phyloP scores from a whole-genome alignment of 30 jellyfish, hydroid and myxozoan genomes.

The Hydractinia echinata region DNA sequence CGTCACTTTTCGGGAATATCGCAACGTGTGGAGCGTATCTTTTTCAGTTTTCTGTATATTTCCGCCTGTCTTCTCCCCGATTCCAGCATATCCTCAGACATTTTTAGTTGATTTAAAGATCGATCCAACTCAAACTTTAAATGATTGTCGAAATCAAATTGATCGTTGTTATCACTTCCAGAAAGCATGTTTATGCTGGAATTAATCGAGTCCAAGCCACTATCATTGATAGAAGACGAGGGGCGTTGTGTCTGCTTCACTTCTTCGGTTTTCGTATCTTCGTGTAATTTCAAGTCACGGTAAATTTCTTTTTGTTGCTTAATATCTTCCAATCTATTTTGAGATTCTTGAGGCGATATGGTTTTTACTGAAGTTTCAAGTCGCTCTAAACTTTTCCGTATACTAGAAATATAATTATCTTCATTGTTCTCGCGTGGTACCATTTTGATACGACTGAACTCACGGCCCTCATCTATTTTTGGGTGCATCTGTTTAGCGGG shows the following conservation, averaged over 20 bases:
- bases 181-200: background rate
- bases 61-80: slow-evolving; percentile 3
- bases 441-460: no score
- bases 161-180: background rate
- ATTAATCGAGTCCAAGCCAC: background rate
- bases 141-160: background rate
- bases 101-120: background rate
- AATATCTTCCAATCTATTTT: background rate
- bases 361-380: background rate
- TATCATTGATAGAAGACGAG: background rate
- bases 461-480: no score
- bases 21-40: no score
- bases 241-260: background rate
- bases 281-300: no score
- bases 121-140: background rate
- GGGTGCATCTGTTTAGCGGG: no score
- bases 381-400: slow-evolving; percentile 9
- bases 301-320: no score
- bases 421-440: background rate
- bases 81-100: background rate
- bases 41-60: background rate
- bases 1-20: no score
- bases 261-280: background rate
- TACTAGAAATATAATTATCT: background rate
- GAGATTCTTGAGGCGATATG: background rate